These are phyloP conservation scores for Corvus hawaiiensis DNA, from an alignment of 2,113 vertebrate genomes.

Conservation along the genomic window DNA sequence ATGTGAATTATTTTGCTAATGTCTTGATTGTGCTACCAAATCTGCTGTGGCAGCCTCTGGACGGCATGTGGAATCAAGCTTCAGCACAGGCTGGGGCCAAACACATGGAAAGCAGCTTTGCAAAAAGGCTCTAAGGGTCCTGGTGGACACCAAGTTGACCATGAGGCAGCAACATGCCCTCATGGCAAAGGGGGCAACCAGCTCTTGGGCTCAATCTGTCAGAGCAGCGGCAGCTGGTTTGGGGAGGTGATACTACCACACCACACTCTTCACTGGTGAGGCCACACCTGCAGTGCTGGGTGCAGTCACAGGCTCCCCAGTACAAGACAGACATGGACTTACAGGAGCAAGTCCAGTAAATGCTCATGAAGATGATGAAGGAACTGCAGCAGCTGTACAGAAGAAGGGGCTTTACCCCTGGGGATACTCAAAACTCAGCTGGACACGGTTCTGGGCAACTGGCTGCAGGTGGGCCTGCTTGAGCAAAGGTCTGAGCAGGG, in stretches of 20 bases:
- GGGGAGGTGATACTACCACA: neutral
- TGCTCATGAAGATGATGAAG: neutral
- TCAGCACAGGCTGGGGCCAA: neutral
- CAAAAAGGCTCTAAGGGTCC: neutral
- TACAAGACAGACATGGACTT: neutral
- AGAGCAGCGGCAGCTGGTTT: neutral
- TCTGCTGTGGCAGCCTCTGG: neutral
- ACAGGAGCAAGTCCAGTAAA: neutral
- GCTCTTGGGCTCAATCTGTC: neutral
- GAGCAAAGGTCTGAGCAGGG: neutral
- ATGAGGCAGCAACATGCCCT: rapidly evolving
- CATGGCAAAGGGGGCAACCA: neutral
- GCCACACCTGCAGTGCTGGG: neutral
- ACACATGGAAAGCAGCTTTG: neutral
- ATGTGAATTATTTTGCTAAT: neutral
- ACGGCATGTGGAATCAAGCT: neutral
- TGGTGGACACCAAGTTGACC: neutral
- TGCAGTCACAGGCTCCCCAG: neutral
- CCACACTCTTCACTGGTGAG: neutral
- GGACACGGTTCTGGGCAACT: rapidly evolving
- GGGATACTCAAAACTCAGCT: neutral
- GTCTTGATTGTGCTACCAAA: neutral
- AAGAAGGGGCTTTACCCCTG: neutral
- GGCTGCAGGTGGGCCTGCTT: neutral
- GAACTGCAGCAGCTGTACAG: neutral